Base-by-base conservation (phyloP, 2,797 vertebrate species). In the Leptatherina wallacei region DNA sequence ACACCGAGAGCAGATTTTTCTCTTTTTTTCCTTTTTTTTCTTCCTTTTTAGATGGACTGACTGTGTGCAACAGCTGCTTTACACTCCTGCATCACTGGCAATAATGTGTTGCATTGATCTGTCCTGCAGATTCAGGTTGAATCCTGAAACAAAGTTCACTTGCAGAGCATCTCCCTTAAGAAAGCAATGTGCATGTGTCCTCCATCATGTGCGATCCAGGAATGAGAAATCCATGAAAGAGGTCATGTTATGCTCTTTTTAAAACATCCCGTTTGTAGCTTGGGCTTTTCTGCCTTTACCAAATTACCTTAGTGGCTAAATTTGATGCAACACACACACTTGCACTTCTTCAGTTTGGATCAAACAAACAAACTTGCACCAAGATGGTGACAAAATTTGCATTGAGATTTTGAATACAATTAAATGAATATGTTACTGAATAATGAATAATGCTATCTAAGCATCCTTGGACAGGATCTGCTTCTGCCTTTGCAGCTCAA, bases 1-100 rank as follows among this genome's bases (percentile, higher is more conserved):
- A 76, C 58, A 84, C 75, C 85, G 71, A 81, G 88, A 84, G 36
- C 71, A 77, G 77, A 82, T 44, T 72, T 71, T 33, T 56, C 54
- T 27, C 24, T 65, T 40, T 29, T 56, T 30, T 9, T 67, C 18
- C 56, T 33, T 58, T 32, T 58, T 32, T 44, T 44, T 8, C 18
- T 20, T 44, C 42, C 6, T 18, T 55, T 67, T 68, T 36, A 57
- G 78, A 51, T 64, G 63, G 65, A 22, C 24, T 60, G 29, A 77
- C 38, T 30, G 33, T 74, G 71, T 57, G 47, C 63, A 49, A 35
- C 70, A 66, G 75, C 64, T 80, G 61, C 69, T 61, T 61, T 27
- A n/a, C 64, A 56, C 55, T 65, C 64, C 18, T 61, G 61, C 56
- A 49, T 77, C 66, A 49, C 35, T 4, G 4, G 7, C 36, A 42